A percentile compares a stretch with the other conserved stretches of the same genome.
Evolutionary conservation across 2,888 invertebrate species (phyloP).

Genomic region (Nudaria mundana): DNA sequence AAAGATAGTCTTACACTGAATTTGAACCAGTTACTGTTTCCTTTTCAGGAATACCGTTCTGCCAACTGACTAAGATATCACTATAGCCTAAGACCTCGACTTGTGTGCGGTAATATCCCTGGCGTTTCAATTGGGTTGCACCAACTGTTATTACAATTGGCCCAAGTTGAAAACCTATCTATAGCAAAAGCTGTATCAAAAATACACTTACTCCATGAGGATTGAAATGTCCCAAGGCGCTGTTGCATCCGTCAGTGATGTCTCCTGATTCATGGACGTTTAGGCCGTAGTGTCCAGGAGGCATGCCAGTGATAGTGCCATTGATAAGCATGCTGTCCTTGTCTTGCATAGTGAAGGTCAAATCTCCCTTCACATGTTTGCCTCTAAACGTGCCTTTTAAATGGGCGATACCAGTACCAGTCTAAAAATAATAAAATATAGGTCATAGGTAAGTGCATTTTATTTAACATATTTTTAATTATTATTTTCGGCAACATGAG

Average conservation of each 20-base stretch:
- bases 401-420: constrained; percentile 40
- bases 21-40: too few relatives aligned
- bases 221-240: constrained; percentile 89
- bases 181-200: too few relatives aligned
- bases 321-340: constrained; percentile 81
- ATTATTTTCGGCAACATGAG: background rate
- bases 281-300: constrained; percentile 85
- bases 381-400: constrained; percentile 29
- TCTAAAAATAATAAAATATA: constrained; percentile 13
- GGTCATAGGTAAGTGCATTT: too few relatives aligned
- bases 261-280: constrained; percentile 90
- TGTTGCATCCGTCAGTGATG: constrained; percentile 83
- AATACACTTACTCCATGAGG: constrained; percentile 86
- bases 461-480: too few relatives aligned
- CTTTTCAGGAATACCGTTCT: too few relatives aligned
- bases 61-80: too few relatives aligned
- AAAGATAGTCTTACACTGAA: too few relatives aligned
- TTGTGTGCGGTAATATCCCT: too few relatives aligned
- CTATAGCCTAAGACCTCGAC: too few relatives aligned
- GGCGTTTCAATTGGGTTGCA: too few relatives aligned
- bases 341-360: constrained; percentile 79
- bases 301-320: constrained; percentile 82
- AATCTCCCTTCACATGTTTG: constrained; percentile 46
- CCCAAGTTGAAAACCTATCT: too few relatives aligned
- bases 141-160: too few relatives aligned